These are phyloP conservation scores for Malaclemys terrapin DNA, from an alignment of 2,113 vertebrate species.

Conservation along the genomic window DNA sequence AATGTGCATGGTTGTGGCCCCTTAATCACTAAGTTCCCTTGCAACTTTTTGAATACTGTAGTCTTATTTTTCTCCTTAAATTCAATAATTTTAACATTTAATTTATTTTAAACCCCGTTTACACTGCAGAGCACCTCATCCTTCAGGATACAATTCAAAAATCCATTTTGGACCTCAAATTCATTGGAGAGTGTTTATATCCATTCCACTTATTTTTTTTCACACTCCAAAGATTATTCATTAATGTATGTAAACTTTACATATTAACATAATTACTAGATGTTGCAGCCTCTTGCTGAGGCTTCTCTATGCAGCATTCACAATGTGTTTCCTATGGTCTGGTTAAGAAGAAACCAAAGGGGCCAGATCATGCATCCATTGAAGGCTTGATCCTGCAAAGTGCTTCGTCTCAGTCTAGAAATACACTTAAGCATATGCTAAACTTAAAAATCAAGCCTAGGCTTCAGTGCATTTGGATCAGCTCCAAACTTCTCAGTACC, in stretches of 20 bases:
- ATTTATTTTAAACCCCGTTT: not conserved
- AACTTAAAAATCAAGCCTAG: no score
- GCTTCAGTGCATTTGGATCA: no score
- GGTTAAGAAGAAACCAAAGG: not conserved
- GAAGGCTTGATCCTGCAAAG: not conserved
- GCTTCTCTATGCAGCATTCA: not conserved
- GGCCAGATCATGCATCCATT: not conserved
- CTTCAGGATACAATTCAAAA: conserved; percentile 1
- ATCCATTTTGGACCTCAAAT: not conserved
- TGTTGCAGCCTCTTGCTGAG: not conserved
- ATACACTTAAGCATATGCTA: no score
- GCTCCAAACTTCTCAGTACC: no score
- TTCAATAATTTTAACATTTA: not conserved
- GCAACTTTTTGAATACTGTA: not conserved
- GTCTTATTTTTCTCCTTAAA: not conserved
- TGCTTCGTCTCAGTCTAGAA: no score
- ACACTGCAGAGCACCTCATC: not conserved
- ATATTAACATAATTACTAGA: not conserved
- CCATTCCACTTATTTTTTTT: not conserved
- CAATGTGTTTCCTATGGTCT: not conserved
- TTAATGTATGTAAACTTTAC: not conserved
- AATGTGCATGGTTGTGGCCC: no score
- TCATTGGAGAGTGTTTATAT: not conserved
- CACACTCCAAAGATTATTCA: not conserved
- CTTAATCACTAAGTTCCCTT: not conserved